Evolutionary conservation across 2,797 vertebrate species (phyloP).

Genomic region (Cynopterus sphinx): DNA sequence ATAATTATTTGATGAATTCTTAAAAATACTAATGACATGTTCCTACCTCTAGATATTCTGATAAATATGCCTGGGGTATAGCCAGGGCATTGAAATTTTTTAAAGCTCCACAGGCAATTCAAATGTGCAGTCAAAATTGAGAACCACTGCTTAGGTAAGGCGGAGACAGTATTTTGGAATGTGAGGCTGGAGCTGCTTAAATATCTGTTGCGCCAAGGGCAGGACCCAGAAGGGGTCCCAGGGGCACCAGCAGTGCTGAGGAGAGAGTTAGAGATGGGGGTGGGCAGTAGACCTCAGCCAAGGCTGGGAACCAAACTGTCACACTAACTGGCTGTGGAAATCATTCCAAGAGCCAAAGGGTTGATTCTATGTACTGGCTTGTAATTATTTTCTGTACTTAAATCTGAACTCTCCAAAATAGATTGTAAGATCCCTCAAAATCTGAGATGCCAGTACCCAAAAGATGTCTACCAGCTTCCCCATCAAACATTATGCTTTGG

Average conservation of each 20-base stretch:
- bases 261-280: not conserved
- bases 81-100: not conserved
- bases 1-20: slow-evolving; percentile 1
- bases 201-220: not conserved
- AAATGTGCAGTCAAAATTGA: not conserved
- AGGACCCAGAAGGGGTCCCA: not conserved
- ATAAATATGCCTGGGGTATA: not conserved
- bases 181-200: not conserved
- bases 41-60: not conserved
- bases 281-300: not conserved
- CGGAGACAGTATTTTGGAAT: not conserved
- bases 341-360: not conserved
- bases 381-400: not conserved
- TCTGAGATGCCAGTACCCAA: not conserved
- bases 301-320: not conserved
- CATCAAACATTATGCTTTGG: not conserved
- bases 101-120: not conserved
- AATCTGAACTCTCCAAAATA: not conserved
- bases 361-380: not conserved
- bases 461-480: not conserved
- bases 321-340: not conserved
- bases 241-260: not conserved
- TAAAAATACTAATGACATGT: not conserved
- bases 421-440: not conserved
- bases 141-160: not conserved